Conservation (phyloP, 2,797 vertebrate species). For the Hapalemur alaotrensis region DNA sequence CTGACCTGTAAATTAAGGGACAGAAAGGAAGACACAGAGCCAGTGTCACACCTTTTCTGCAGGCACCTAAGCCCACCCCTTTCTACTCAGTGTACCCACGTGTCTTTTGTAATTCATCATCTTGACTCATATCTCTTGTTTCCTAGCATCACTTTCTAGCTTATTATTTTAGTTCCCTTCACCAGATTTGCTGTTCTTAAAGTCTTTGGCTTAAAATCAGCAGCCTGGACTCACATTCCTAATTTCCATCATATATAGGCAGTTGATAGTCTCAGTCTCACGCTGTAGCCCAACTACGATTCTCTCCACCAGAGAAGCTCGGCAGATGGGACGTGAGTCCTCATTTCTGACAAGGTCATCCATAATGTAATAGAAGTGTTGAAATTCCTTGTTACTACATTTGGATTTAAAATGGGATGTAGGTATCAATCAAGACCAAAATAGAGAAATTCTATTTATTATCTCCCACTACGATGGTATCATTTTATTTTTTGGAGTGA, state of each 20-base stretch:
- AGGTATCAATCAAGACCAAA: not conserved
- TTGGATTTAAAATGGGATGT: not conserved
- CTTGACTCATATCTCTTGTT: not conserved
- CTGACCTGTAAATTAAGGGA: not conserved
- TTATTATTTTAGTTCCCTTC: not conserved
- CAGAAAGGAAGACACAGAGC: not conserved
- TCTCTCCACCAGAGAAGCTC: too few relatives aligned
- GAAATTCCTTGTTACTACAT: not conserved
- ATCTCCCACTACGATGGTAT: not conserved
- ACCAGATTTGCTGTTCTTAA: not conserved
- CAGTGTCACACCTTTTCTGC: not conserved
- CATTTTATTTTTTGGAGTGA: not conserved
- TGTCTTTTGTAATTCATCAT: not conserved
- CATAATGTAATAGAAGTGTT: not conserved
- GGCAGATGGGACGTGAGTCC: not conserved
- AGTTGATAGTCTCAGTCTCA: not conserved
- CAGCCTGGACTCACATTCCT: not conserved
- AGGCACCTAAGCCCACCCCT: accelerated
- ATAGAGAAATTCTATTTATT: not conserved
- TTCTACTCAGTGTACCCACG: accelerated
- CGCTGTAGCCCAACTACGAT: not conserved
- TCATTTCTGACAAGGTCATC: not conserved
- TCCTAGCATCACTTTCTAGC: not conserved
- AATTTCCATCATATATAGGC: not conserved
- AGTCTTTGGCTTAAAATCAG: not conserved